Evolutionary conservation across 2,888 invertebrate genomes (phyloP).

Genomic region (Aquatica leii): DNA sequence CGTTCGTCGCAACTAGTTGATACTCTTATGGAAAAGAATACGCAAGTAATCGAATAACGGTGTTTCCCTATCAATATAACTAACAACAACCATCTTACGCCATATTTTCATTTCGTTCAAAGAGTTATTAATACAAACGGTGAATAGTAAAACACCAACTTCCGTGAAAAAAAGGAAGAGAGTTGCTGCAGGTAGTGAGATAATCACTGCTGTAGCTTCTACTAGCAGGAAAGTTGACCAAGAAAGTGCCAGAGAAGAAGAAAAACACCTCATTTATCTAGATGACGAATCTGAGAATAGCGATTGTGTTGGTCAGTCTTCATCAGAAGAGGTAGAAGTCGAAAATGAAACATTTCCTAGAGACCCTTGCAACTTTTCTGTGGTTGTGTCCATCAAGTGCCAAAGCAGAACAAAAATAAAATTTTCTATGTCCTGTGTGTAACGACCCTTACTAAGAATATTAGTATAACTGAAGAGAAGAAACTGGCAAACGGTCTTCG

Average conservation of each 20-base stretch:
- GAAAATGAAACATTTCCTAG: neutral
- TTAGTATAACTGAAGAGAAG: slow-evolving; percentile 52
- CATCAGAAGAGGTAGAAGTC: too few relatives aligned
- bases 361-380: too few relatives aligned
- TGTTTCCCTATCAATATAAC: neutral
- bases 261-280: neutral
- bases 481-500: slow-evolving; percentile 47
- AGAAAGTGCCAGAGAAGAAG: neutral
- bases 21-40: too few relatives aligned
- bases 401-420: too few relatives aligned
- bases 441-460: too few relatives aligned
- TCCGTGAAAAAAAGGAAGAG: neutral
- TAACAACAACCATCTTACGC: neutral
- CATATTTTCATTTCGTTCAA: neutral
- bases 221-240: neutral
- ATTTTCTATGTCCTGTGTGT: too few relatives aligned
- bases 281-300: neutral
- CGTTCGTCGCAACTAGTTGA: too few relatives aligned
- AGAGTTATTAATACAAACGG: too few relatives aligned
- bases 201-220: neutral
- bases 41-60: neutral
- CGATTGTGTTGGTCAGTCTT: too few relatives aligned
- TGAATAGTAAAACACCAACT: neutral
- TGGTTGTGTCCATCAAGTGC: too few relatives aligned
- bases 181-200: neutral